phyloP scores from a whole-genome alignment of 2,888 invertebrate species.

The Homarus gammarus region DNA sequence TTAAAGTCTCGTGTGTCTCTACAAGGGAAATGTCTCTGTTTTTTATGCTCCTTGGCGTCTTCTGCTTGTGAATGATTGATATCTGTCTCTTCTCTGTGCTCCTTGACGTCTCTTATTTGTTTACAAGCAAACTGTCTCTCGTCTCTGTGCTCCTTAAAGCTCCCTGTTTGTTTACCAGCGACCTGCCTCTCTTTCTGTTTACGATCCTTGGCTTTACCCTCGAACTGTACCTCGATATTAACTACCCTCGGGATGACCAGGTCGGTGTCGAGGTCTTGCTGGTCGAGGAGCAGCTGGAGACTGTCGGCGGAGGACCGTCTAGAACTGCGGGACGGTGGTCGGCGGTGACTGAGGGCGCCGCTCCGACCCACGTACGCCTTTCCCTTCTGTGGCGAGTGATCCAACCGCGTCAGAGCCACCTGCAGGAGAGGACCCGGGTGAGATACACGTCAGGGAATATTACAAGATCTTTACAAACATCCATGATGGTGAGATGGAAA shows the following conservation, averaged over 20 bases:
- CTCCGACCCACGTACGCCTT: conserved; percentile 66
- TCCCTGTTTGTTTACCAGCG: not conserved
- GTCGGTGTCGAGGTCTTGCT: conserved; percentile 36
- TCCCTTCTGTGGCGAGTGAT: conserved; percentile 71
- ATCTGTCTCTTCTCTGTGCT: too few relatives aligned
- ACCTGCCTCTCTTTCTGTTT: not conserved
- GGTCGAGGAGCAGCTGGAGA: conserved; percentile 38
- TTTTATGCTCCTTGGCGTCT: not conserved
- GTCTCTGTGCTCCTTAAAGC: not conserved
- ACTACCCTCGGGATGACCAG: conserved; percentile 46
- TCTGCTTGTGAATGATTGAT: too few relatives aligned
- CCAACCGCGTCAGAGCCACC: conserved; percentile 69
- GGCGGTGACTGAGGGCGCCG: conserved; percentile 68
- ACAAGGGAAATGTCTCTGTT: not conserved
- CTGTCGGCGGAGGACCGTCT: conserved; percentile 53
- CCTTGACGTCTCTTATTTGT: not conserved
- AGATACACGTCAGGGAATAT: not conserved
- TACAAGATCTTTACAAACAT: not conserved
- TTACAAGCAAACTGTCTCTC: not conserved
- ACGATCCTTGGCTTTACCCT: not conserved
- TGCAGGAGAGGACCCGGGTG: not conserved
- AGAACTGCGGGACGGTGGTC: conserved; percentile 61
- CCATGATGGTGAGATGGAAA: not conserved
- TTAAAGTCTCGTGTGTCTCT: not conserved
- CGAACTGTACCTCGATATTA: conserved; percentile 62